Conservation (phyloP, 2,888 invertebrate genomes). For the Cremastobaeus sp. region DNA sequence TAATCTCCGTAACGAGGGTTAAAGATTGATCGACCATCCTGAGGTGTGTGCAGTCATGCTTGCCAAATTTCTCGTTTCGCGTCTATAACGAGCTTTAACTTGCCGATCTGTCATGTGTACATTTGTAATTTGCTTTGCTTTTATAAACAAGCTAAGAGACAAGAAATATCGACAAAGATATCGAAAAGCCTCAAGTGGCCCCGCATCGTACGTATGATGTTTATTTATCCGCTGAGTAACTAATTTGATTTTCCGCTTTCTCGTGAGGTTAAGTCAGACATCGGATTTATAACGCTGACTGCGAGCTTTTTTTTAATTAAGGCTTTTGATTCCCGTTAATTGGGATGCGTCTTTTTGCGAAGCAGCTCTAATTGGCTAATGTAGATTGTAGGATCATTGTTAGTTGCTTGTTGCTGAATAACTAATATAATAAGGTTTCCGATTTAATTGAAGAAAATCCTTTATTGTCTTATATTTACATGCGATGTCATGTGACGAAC, state of each 20-base stretch:
- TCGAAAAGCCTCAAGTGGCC: too few species aligned
- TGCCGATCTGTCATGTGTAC: constrained; percentile 31
- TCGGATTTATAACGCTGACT: too few species aligned
- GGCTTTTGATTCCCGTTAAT: too few species aligned
- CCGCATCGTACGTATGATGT: constrained; percentile 65
- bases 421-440: constrained; percentile 7
- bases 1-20: constrained; percentile 48
- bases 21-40: constrained; percentile 42
- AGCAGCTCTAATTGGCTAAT: too few species aligned
- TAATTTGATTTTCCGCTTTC: constrained; percentile 66
- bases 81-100: constrained; percentile 48
- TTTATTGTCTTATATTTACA: constrained; percentile 54
- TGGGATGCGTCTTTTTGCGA: too few species aligned
- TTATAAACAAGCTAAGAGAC: too few species aligned
- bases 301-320: too few species aligned
- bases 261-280: too few species aligned
- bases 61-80: constrained; percentile 51
- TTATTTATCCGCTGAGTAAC: constrained; percentile 66
- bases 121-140: constrained; percentile 30
- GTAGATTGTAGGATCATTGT: too few species aligned
- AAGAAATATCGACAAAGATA: too few species aligned
- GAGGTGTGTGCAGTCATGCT: too few species aligned
- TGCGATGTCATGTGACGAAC: constrained; percentile 45
- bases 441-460: constrained; percentile 43
- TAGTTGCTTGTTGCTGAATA: not conserved